Evolutionary conservation across 2,797 vertebrate species (phyloP).

Genomic region (Loriculus beryllinus): DNA sequence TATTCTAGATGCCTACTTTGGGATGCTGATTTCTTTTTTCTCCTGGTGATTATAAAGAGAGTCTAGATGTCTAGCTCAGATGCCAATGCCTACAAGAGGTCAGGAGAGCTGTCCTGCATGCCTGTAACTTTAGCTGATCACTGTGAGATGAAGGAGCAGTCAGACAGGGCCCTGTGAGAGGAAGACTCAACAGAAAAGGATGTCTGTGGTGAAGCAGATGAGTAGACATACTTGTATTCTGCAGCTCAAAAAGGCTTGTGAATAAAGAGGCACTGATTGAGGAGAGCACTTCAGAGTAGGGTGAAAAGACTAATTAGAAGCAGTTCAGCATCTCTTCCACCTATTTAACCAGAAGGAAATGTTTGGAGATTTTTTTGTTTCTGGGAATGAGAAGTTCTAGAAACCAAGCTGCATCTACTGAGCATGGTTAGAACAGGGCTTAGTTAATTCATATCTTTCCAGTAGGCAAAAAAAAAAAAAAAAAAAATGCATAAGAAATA

Average conservation of each 20-base stretch:
- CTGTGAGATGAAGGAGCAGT: not conserved
- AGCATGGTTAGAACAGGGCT: not conserved
- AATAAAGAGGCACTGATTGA: not conserved
- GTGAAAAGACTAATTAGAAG: not conserved
- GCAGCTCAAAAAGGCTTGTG: not conserved
- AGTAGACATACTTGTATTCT: not conserved
- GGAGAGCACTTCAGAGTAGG: not conserved
- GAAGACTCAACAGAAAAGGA: not conserved
- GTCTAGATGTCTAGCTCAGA: conserved; percentile 37
- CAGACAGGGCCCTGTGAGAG: not conserved
- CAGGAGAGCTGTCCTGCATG: not conserved
- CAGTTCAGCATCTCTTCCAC: not conserved
- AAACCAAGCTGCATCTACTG: not conserved
- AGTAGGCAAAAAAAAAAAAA: not conserved
- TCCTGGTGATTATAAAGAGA: not conserved
- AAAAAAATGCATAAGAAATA: not conserved
- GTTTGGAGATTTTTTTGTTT: not conserved
- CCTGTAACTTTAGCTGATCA: not conserved
- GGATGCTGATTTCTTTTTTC: not conserved
- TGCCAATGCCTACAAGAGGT: not conserved
- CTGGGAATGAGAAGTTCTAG: not conserved
- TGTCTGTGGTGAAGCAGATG: not conserved
- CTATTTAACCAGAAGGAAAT: not conserved
- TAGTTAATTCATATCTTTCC: not conserved
- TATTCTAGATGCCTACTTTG: not conserved